Conservation (phyloP, 2,797 vertebrate species). For the Poeciliopsis infans region DNA sequence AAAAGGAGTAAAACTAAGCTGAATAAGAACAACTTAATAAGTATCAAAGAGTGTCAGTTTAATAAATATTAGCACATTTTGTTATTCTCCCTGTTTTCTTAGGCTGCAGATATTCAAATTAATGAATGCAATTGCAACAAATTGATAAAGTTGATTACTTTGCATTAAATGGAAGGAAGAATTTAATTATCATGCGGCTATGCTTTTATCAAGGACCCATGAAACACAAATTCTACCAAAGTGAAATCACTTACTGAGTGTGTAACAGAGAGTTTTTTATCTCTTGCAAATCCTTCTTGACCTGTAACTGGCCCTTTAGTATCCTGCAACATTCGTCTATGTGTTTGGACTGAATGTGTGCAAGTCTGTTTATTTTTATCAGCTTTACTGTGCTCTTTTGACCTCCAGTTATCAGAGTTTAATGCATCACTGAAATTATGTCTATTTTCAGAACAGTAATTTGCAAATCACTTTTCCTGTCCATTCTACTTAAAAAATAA, state of each 20-base stretch:
- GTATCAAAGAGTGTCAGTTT: neutral
- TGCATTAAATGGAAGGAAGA: constrained; percentile 11
- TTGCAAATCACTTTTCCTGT: neutral
- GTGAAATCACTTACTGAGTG: constrained; percentile 30
- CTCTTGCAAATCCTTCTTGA: constrained; percentile 29
- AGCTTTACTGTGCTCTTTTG: constrained; percentile 1
- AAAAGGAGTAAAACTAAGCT: neutral
- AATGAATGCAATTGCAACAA: constrained; percentile 3
- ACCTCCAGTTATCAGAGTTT: neutral
- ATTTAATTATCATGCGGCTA: constrained; percentile 28
- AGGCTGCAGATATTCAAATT: constrained; percentile 30
- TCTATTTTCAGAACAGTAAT: neutral
- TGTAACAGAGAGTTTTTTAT: constrained; percentile 37
- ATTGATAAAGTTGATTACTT: neutral
- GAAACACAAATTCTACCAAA: constrained; percentile 23
- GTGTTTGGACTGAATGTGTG: constrained; percentile 14
- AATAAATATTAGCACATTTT: neutral
- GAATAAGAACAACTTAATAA: neutral
- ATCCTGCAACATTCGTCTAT: constrained; percentile 19
- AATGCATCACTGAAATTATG: neutral
- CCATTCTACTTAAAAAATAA: neutral
- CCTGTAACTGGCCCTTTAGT: constrained; percentile 22
- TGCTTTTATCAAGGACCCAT: constrained; percentile 27
- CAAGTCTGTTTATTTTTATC: constrained; percentile 9
- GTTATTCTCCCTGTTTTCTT: constrained; percentile 20